Conservation (phyloP, 2,113 vertebrate genomes). For the Herpailurus yagouaroundi region DNA sequence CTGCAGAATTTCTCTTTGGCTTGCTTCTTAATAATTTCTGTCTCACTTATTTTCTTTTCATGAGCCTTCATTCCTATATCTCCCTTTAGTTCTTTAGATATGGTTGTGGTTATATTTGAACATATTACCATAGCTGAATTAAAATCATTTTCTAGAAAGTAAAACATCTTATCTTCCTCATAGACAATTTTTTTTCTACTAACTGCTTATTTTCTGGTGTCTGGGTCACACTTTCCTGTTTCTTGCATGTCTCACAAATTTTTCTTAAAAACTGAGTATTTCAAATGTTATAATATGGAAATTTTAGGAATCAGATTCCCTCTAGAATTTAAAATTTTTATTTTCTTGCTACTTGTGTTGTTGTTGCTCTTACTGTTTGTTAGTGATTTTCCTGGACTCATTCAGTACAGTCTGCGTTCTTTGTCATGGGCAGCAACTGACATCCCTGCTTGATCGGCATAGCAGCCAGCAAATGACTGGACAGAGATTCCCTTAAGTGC, state of each 20-base stretch:
- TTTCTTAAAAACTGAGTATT: neutral
- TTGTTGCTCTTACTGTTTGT: neutral
- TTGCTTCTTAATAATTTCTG: neutral
- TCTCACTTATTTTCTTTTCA: neutral
- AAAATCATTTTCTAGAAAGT: neutral
- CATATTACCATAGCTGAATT: neutral
- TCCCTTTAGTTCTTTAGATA: neutral
- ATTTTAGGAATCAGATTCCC: neutral
- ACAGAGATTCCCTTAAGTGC: neutral
- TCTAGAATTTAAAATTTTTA: neutral
- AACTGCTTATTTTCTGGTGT: neutral
- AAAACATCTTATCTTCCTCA: neutral
- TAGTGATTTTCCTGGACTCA: neutral
- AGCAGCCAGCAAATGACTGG: neutral
- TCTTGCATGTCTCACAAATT: neutral
- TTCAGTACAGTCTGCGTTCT: neutral
- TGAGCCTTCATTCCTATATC: neutral
- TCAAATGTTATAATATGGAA: neutral
- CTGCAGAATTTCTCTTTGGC: neutral
- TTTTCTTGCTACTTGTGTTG: neutral
- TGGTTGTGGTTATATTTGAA: neutral
- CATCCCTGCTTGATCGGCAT: neutral
- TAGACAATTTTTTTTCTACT: neutral
- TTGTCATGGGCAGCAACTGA: neutral
- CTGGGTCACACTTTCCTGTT: neutral